These are phyloP conservation scores for Pitangus sulphuratus DNA, from an alignment of 2,797 vertebrate genomes.

Conservation along the genomic window DNA sequence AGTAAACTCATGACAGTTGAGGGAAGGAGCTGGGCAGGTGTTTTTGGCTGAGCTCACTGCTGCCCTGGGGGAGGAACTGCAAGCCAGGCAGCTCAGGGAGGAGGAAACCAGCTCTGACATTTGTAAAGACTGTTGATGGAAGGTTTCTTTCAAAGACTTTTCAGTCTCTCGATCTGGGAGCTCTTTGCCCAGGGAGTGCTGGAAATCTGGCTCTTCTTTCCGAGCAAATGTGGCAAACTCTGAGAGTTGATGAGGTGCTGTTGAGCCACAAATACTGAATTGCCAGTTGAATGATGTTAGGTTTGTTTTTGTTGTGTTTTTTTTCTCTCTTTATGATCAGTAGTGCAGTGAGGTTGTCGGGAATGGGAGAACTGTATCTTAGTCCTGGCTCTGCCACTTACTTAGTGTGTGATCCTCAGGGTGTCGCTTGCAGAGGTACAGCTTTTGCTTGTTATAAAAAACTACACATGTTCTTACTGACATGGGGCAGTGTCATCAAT, in stretches of 20 bases:
- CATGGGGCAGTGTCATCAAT: not conserved
- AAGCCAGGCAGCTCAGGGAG: slow-evolving; percentile 7
- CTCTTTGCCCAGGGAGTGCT: slow-evolving; percentile 32
- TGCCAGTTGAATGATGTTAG: slow-evolving; percentile 1
- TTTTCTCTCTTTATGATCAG: not conserved
- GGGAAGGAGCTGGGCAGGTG: slow-evolving; percentile 41
- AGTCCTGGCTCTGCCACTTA: not conserved
- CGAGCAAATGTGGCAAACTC: slow-evolving; percentile 37
- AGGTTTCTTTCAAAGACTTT: slow-evolving; percentile 58
- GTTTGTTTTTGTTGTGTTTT: slow-evolving; percentile 23
- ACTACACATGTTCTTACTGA: not conserved
- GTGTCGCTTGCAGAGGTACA: not conserved
- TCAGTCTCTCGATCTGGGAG: slow-evolving; percentile 10
- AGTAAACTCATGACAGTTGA: not conserved
- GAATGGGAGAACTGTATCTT: not conserved
- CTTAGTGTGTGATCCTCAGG: not conserved
- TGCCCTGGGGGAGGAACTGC: not conserved
- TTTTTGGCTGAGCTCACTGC: not conserved
- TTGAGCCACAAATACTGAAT: slow-evolving; percentile 43
- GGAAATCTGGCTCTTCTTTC: slow-evolving; percentile 54
- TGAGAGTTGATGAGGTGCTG: slow-evolving; percentile 43
- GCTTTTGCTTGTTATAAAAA: not conserved
- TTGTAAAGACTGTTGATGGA: slow-evolving; percentile 43
- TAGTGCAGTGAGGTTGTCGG: not conserved
- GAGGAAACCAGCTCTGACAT: slow-evolving; percentile 28